Evolutionary conservation across 2,113 vertebrate species (phyloP).

Genomic region (Misgurnus anguillicaudatus): DNA sequence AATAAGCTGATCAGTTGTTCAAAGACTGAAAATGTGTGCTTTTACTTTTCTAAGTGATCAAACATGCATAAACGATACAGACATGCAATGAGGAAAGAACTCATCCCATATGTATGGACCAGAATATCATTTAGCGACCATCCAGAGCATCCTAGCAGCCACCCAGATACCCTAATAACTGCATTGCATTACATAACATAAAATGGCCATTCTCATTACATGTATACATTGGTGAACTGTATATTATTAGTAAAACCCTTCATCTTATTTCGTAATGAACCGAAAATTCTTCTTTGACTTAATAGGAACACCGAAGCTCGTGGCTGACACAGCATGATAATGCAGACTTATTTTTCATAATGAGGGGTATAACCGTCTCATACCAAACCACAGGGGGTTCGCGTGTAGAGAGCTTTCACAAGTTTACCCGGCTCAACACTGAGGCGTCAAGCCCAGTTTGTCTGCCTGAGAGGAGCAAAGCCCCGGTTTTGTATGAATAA

Average conservation of each 20-base stretch:
- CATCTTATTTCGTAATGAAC: neutral
- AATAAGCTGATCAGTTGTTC: too few species aligned
- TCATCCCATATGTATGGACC: too few species aligned
- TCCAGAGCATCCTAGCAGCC: too few species aligned
- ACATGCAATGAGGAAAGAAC: too few species aligned
- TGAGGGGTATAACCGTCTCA: slow-evolving; percentile 8
- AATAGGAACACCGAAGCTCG: neutral
- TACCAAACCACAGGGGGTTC: slow-evolving; percentile 11
- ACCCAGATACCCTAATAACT: too few species aligned
- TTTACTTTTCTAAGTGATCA: too few species aligned
- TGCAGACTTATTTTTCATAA: slow-evolving; percentile 22
- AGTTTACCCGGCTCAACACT: slow-evolving; percentile 7
- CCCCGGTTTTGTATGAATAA: slow-evolving; percentile 47
- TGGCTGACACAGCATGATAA: slow-evolving; percentile 2
- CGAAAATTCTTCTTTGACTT: neutral
- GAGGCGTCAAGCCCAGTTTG: slow-evolving; percentile 12
- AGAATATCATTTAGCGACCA: too few species aligned
- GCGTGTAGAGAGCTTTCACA: slow-evolving; percentile 13
- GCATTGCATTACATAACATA: too few species aligned
- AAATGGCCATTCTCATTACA: too few species aligned
- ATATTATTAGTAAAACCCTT: neutral
- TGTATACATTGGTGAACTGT: too few species aligned
- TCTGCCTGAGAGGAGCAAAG: slow-evolving; percentile 38
- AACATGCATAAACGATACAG: too few species aligned
- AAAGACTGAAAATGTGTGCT: too few species aligned